A percentile compares a stretch with the other conserved stretches of the same genome.
Evolutionary conservation across 2,888 invertebrate genomes (phyloP).

Genomic region (Andricus quercusramuli): DNA sequence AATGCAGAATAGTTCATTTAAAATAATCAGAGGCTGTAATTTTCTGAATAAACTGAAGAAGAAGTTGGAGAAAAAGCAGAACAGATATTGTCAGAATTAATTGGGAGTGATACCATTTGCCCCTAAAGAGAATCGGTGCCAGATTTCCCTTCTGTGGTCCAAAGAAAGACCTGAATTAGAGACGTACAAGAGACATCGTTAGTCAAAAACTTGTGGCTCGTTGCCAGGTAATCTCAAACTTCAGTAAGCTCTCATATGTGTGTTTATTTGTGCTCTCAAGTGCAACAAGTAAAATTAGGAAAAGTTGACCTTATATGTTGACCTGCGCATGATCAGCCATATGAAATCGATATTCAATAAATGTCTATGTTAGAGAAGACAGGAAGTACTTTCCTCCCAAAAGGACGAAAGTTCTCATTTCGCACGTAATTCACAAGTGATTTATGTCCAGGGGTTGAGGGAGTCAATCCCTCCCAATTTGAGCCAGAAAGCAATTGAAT

Average conservation of each 20-base stretch:
- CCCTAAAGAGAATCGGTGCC: neutral
- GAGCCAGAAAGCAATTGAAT: neutral
- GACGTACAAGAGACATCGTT: constrained; percentile 13
- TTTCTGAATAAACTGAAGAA: neutral
- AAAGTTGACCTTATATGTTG: constrained; percentile 5
- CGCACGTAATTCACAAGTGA: neutral
- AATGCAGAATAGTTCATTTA: neutral
- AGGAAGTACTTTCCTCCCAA: neutral
- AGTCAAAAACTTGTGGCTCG: constrained; percentile 25
- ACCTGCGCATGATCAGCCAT: constrained; percentile 26
- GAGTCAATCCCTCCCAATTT: neutral
- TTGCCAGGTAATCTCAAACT: constrained; percentile 18
- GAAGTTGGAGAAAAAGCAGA: neutral
- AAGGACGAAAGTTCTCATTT: neutral
- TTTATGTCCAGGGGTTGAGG: neutral
- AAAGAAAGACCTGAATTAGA: constrained; percentile 23
- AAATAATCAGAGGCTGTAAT: neutral
- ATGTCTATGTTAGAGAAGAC: neutral
- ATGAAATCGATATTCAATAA: constrained; percentile 23
- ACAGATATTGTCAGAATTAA: neutral
- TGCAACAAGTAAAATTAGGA: constrained; percentile 31
- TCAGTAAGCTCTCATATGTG: constrained; percentile 2
- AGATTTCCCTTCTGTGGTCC: constrained; percentile 11
- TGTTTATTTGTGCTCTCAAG: neutral
- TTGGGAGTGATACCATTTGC: neutral